Evolutionary conservation across 2,888 invertebrate genomes (phyloP).

Genomic region (Hypomecis punctinalis): DNA sequence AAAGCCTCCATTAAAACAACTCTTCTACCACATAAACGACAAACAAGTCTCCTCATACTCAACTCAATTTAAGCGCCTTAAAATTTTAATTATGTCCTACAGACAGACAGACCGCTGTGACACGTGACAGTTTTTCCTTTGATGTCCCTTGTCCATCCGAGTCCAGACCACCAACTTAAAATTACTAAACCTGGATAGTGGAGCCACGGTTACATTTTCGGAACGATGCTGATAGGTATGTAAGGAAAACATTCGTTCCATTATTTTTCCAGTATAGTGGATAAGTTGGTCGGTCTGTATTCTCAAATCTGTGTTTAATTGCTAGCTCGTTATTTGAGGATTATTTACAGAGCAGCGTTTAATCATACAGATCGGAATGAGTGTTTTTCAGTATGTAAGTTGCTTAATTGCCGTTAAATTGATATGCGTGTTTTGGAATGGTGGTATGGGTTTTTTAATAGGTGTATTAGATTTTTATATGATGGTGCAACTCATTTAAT

Average conservation of each 20-base stretch:
- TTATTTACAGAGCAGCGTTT: constrained; percentile 72
- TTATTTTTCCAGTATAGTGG: not conserved
- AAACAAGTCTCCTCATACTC: constrained; percentile 8
- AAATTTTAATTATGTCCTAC: constrained; percentile 30
- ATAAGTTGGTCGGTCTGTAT: constrained; percentile 50
- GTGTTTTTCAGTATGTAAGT: constrained; percentile 52
- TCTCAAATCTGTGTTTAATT: constrained; percentile 80
- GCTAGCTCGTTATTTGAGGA: constrained; percentile 83
- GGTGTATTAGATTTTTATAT: not conserved
- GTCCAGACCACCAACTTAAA: not conserved
- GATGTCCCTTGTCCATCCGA: constrained; percentile 63
- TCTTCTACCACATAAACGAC: not conserved
- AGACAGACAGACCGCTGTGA: constrained; percentile 48
- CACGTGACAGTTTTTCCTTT: constrained; percentile 67
- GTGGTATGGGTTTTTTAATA: not conserved
- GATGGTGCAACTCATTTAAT: no score
- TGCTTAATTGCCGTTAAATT: constrained; percentile 64
- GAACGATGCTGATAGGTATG: not conserved
- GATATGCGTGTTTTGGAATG: constrained; percentile 8
- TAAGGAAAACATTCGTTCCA: not conserved
- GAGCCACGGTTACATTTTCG: not conserved
- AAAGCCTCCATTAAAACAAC: no score
- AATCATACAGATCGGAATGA: constrained; percentile 37
- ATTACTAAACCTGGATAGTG: not conserved
- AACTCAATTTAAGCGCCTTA: constrained; percentile 21